Evolutionary conservation across 2,888 invertebrate species (phyloP).

Genomic region (Cosmopolites sordidus): DNA sequence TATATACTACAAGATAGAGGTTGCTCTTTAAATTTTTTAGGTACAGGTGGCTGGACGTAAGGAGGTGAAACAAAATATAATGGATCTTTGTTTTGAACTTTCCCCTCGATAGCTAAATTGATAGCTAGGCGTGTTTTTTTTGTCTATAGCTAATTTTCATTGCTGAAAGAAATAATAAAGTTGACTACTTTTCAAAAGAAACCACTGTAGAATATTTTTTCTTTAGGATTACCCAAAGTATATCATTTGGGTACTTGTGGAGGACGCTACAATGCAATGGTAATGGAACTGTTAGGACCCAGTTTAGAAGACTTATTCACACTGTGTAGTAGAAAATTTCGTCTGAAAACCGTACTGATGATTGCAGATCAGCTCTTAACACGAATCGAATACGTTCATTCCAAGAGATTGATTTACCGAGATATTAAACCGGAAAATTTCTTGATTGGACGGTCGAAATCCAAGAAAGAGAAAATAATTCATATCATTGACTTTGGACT

Average conservation of each 20-base stretch:
- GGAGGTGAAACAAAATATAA: too few species aligned
- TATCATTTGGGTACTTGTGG: slow-evolving; percentile 73
- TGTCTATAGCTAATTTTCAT: too few species aligned
- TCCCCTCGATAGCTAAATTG: too few species aligned
- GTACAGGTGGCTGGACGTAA: too few species aligned
- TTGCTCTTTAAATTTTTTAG: too few species aligned
- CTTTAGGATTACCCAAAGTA: slow-evolving; percentile 63
- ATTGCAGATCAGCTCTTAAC: slow-evolving; percentile 71
- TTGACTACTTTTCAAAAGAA: background rate
- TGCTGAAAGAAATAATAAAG: background rate
- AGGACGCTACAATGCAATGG: slow-evolving; percentile 67
- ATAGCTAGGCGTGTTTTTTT: too few species aligned
- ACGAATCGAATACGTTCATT: slow-evolving; percentile 99
- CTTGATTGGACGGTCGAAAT: slow-evolving; percentile 95
- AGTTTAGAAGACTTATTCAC: slow-evolving; percentile 71
- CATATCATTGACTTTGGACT: slow-evolving; percentile 99
- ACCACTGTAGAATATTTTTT: background rate
- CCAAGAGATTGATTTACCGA: slow-evolving; percentile 97
- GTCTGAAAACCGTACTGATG: slow-evolving; percentile 68
- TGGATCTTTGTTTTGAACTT: too few species aligned
- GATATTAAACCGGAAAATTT: slow-evolving; percentile 99
- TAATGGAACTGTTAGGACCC: slow-evolving; percentile 69
- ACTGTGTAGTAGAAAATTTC: slow-evolving; percentile 65
- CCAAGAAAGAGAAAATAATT: slow-evolving; percentile 96
- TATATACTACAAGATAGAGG: too few species aligned